Percentiles rank a stretch among this genome's conserved stretches.
phyloP scores from a whole-genome alignment of 1,140 invertebrate species.

The Littorina saxatilis region DNA sequence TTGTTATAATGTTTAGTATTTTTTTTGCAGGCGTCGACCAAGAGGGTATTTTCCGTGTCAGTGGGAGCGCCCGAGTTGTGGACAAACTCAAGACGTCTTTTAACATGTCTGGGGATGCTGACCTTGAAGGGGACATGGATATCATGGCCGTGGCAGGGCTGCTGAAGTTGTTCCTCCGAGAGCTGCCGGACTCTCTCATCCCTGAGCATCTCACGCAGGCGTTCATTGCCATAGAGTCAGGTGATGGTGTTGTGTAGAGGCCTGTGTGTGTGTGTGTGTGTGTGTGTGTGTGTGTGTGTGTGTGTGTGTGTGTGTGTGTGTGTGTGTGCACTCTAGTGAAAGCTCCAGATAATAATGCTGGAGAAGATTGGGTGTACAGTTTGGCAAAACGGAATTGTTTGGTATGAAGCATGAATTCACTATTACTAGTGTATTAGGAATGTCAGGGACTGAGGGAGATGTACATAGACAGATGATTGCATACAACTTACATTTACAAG shows the following conservation, averaged over 20 bases:
- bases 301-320: background rate
- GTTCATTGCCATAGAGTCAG: conserved; percentile 66
- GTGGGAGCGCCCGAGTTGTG: conserved; percentile 72
- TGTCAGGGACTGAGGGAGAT: too few relatives aligned
- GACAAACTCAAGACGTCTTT: conserved; percentile 74
- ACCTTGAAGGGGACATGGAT: conserved; percentile 71
- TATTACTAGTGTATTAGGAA: too few relatives aligned
- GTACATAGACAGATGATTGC: too few relatives aligned
- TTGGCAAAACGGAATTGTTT: too few relatives aligned
- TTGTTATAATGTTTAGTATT: too few relatives aligned
- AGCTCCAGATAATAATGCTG: too few relatives aligned
- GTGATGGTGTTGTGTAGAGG: conserved; percentile 33
- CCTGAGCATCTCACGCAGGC: conserved; percentile 68
- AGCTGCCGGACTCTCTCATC: conserved; percentile 75
- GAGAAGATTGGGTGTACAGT: too few relatives aligned
- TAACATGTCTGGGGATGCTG: conserved; percentile 74
- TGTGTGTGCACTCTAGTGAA: background rate
- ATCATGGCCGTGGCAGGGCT: conserved; percentile 74
- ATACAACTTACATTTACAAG: too few relatives aligned
- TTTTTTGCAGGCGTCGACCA: conserved; percentile 60
- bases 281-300: background rate
- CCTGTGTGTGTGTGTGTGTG: background rate
- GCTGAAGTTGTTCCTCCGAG: conserved; percentile 75
- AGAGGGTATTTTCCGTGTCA: conserved; percentile 76
- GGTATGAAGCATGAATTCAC: too few relatives aligned